Conservation (phyloP, 2,888 invertebrate species). For the Ryuthela nishihirai region DNA sequence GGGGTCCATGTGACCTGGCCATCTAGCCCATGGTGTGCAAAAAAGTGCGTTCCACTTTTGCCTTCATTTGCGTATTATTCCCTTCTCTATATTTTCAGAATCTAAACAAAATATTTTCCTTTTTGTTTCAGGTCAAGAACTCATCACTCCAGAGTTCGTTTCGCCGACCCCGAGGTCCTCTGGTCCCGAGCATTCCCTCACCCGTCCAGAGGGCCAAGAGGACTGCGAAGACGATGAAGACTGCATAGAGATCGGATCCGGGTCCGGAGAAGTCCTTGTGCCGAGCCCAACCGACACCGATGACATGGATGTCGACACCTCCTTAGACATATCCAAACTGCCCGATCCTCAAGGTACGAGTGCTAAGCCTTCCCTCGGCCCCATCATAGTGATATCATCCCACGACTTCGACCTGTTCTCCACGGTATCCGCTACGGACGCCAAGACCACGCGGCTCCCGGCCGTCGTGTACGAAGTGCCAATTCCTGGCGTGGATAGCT, state of each 20-base stretch:
- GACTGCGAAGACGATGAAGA: conserved; percentile 25
- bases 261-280: conserved; percentile 20
- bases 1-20: no score
- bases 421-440: background rate
- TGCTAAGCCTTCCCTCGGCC: conserved; percentile 9
- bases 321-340: no score
- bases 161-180: conserved; percentile 21
- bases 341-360: conserved; percentile 1
- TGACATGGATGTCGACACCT: background rate
- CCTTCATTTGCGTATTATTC: no score
- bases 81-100: no score
- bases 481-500: conserved; percentile 13
- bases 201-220: no score
- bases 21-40: no score
- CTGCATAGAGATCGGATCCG: conserved; percentile 32
- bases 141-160: conserved; percentile 35
- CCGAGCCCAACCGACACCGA: conserved; percentile 12
- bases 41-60: no score
- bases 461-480: conserved; percentile 33
- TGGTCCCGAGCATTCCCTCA: background rate
- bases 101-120: background rate
- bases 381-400: conserved; percentile 6
- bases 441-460: conserved; percentile 25
- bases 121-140: conserved; percentile 15
- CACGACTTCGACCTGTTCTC: conserved; percentile 1